phyloP scores from a whole-genome alignment of 2,797 vertebrate species.

The Lepidocolaptes lacrymiger region DNA sequence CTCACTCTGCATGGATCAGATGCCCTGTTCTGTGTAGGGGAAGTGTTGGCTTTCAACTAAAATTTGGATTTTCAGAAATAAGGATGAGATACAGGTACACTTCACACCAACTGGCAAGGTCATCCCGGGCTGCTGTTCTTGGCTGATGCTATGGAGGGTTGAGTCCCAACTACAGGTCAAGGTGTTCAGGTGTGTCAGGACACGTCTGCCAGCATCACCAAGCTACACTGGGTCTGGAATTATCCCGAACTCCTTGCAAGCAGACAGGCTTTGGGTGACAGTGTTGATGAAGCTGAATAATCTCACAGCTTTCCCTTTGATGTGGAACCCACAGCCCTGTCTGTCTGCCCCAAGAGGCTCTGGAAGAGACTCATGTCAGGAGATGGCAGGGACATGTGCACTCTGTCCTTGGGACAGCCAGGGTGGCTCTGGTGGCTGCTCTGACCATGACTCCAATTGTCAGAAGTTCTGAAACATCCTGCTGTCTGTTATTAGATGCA shows the following conservation, averaged over 20 bases:
- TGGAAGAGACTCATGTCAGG: not conserved
- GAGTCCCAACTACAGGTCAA: not conserved
- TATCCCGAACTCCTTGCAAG: not conserved
- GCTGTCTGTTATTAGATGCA: fast-evolving
- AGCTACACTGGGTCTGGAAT: not conserved
- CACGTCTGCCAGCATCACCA: not conserved
- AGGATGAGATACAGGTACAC: not conserved
- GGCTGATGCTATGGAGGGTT: not conserved
- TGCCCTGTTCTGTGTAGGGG: not conserved
- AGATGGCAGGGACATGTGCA: fast-evolving
- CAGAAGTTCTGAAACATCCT: fast-evolving
- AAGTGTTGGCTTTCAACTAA: not conserved
- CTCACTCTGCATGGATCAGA: not conserved
- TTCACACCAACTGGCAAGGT: not conserved
- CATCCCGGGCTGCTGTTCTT: not conserved
- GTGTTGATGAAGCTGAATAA: not conserved
- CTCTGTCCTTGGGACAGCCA: not conserved
- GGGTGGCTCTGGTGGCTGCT: not conserved
- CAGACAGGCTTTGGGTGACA: not conserved
- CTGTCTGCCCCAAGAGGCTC: not conserved
- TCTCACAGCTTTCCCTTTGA: not conserved
- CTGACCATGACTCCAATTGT: too few relatives aligned
- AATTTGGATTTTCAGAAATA: not conserved
- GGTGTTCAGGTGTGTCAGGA: not conserved
- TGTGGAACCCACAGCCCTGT: not conserved